A percentile compares a stretch with the other conserved stretches of the same genome.
Evolutionary conservation across 2,797 vertebrate genomes (phyloP).

Genomic region (Chiloscyllium punctatum): DNA sequence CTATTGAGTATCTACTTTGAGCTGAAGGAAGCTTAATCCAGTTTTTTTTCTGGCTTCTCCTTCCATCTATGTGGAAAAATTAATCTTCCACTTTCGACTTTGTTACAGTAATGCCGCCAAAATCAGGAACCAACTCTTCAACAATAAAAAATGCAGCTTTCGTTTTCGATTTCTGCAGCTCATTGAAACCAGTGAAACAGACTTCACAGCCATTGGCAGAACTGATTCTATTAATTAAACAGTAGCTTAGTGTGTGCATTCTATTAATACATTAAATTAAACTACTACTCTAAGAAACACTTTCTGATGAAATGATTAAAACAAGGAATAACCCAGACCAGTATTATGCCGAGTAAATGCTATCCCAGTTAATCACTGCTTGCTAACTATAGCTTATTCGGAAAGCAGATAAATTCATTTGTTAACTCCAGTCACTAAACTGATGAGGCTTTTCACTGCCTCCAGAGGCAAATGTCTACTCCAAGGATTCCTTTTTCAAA

Average conservation of each 20-base stretch:
- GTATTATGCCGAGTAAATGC: not conserved
- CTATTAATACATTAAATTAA: not conserved
- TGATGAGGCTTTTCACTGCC: not conserved
- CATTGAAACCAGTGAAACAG: not conserved
- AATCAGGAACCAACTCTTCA: not conserved
- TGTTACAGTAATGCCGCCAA: not conserved
- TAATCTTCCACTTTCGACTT: not conserved
- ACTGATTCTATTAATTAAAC: not conserved
- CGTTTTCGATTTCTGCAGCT: not conserved
- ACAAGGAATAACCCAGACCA: not conserved
- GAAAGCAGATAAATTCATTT: not conserved
- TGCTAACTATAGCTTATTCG: not conserved
- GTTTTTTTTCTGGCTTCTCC: not conserved
- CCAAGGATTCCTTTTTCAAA: not conserved
- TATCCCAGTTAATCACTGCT: not conserved
- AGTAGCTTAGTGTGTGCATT: not conserved
- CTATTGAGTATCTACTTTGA: not conserved
- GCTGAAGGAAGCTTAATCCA: not conserved
- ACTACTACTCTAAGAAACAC: not conserved
- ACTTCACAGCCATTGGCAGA: not conserved
- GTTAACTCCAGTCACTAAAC: not conserved
- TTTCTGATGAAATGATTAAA: not conserved
- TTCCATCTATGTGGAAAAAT: not conserved
- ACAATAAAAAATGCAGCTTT: not conserved
- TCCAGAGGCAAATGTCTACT: not conserved